Evolutionary conservation across 2,888 invertebrate genomes (phyloP), one percentile per base, ranked within the genome.

Genomic region (Drosophila cognata): DNA sequence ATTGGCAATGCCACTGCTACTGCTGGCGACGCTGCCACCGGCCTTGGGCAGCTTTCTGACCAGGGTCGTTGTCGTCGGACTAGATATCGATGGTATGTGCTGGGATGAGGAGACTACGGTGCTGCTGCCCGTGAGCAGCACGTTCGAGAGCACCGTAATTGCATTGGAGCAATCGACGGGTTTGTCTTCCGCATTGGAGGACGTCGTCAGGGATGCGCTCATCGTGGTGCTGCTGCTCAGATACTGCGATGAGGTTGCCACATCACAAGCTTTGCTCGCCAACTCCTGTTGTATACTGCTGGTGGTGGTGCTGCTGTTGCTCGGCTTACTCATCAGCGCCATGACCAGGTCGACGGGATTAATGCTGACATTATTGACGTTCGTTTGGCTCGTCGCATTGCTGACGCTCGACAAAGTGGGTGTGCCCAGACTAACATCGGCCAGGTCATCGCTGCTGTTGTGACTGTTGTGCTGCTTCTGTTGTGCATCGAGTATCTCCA

Each of bases 301-400:
- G 35, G 50, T 71, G 66, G 64, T 84, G 52, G 74, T 74, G 70
- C 63, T 77, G 33, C 52, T 72, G 62, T 67, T 84, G 52, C 76
- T 89, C 7, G 90, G 71, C 66, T 93, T 93, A 16, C 94, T 94
- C 91, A 95, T 94, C 66, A 95, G 92, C 74, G 95, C 94, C 94
- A 95, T 94, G 1, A 93, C 95, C 91, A 95, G 94, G 82, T 95
- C 95, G 46, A 95, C 94, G 2, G 95, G 95, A 81, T 95, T 95
- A 18, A 95, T 92, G 93, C 94, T 92, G 92, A 94, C 84, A 61
- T 68, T 88, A 63, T 68, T 88, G 10, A 87, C n/a, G 68, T 92
- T 94, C 82, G 95, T 93, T 79, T 95, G 92, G 73, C 94, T 91
- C 92, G 94, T 92, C 93, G 94, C 81, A 35, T 59, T 80, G 65